Percentiles rank a stretch among this genome's conserved stretches.
Evolutionary conservation across 2,113 vertebrate species (phyloP).

Genomic region (Pseudolaguvia tuberculata): DNA sequence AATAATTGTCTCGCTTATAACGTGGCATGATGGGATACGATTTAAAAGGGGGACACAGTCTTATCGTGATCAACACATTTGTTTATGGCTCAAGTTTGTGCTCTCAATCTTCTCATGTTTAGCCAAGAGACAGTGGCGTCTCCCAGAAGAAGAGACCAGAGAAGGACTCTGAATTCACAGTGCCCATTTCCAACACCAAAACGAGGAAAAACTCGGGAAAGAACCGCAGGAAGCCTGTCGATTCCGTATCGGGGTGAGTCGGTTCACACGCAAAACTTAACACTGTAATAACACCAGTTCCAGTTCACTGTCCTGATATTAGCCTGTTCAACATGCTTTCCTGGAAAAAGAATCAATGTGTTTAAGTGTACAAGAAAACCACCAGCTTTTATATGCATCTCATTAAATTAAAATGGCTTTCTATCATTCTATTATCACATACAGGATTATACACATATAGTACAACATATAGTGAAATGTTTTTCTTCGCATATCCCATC

Average conservation of each 20-base stretch:
- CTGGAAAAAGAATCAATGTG: background rate
- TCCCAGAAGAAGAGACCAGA: constrained; percentile 77
- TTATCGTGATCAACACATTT: background rate
- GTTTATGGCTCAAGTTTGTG: background rate
- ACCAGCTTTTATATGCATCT: too few species aligned
- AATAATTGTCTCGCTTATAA: too few species aligned
- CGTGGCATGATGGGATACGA: too few species aligned
- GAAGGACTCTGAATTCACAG: constrained; percentile 68
- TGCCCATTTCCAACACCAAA: constrained; percentile 74
- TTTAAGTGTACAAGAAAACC: too few species aligned
- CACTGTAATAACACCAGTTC: background rate
- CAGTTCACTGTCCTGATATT: background rate
- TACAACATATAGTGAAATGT: too few species aligned
- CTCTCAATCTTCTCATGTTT: background rate
- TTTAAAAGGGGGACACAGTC: background rate
- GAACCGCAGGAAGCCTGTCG: constrained; percentile 78
- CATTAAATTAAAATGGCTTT: too few species aligned
- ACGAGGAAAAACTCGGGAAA: constrained; percentile 73
- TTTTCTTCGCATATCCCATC: too few species aligned
- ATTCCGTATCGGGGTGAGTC: constrained; percentile 60
- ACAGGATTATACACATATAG: too few species aligned
- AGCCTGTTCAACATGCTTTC: background rate
- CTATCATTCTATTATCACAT: too few species aligned
- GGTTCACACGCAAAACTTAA: too few species aligned
- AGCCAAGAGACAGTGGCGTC: constrained; percentile 66